A percentile compares a stretch with the other conserved stretches of the same genome.
Conservation (phyloP, 2,797 vertebrate species). For the Micrastur ruficollis region DNA sequence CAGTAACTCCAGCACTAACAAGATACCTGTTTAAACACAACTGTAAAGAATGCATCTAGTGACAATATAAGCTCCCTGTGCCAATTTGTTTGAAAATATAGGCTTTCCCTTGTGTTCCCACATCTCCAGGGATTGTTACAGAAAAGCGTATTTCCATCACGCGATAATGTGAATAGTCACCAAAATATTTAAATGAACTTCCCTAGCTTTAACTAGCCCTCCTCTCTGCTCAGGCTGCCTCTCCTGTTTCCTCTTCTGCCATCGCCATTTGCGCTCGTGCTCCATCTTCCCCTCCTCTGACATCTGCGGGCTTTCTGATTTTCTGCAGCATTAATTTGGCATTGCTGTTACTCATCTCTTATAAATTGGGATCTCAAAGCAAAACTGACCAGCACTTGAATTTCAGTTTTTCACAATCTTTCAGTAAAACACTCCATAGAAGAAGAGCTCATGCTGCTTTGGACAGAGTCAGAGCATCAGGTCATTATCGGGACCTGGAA, state of each 20-base stretch:
- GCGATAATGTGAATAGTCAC: neutral
- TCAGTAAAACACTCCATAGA: neutral
- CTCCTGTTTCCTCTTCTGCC: neutral
- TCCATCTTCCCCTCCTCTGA: neutral
- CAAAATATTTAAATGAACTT: neutral
- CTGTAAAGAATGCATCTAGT: neutral
- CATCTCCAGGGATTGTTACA: neutral
- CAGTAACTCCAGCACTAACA: neutral
- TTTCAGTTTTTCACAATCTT: neutral
- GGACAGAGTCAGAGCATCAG: neutral
- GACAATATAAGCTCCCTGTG: neutral
- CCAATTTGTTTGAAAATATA: neutral
- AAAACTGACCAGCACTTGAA: neutral
- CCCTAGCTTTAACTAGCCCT: neutral
- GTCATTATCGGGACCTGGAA: neutral
- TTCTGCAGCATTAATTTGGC: neutral
- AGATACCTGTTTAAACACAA: neutral
- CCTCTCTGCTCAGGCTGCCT: neutral
- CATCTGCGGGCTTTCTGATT: neutral
- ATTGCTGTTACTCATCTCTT: neutral
- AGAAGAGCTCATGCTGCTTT: neutral
- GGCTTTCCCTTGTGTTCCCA: neutral
- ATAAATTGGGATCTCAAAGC: neutral
- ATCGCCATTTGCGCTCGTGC: rapidly evolving
- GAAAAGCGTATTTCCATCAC: neutral